These are phyloP conservation scores for Gymnothorax reevesii DNA, from an alignment of 2,797 vertebrate genomes.

Conservation along the genomic window DNA sequence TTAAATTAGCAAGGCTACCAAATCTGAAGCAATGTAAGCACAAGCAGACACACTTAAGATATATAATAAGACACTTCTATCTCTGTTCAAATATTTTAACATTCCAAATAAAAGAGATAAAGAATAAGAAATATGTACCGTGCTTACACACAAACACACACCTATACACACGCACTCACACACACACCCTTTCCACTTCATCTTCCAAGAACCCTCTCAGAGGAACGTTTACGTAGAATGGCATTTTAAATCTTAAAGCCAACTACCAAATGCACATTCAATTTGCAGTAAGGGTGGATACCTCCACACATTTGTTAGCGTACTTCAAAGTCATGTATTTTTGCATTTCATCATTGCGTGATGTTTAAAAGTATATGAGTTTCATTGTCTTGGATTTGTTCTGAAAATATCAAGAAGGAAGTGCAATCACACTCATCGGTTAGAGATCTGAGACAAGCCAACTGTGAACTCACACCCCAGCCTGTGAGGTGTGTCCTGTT, in stretches of 20 bases:
- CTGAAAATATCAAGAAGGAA: not conserved
- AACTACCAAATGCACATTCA: not conserved
- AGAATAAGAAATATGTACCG: not conserved
- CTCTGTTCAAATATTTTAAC: not conserved
- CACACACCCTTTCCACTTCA: not conserved
- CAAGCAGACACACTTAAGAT: not conserved
- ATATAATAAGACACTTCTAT: not conserved
- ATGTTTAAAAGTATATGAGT: not conserved
- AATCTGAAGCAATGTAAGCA: not conserved
- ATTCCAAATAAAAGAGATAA: not conserved
- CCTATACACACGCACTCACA: not conserved
- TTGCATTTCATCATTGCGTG: not conserved
- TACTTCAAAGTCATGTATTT: not conserved
- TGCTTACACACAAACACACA: not conserved
- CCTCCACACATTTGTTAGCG: not conserved
- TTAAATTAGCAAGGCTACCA: not conserved
- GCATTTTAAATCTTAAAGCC: too few species aligned
- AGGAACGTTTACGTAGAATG: too few species aligned
- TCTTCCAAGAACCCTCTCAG: not conserved
- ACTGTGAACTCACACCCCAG: not conserved
- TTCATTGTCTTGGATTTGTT: not conserved
- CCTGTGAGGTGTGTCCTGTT: not conserved
- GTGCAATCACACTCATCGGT: slow-evolving; percentile 13
- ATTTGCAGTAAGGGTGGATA: not conserved
- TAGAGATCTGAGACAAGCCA: not conserved